Conservation (phyloP, 2,888 invertebrate species). For the Penaeus monodon region DNA sequence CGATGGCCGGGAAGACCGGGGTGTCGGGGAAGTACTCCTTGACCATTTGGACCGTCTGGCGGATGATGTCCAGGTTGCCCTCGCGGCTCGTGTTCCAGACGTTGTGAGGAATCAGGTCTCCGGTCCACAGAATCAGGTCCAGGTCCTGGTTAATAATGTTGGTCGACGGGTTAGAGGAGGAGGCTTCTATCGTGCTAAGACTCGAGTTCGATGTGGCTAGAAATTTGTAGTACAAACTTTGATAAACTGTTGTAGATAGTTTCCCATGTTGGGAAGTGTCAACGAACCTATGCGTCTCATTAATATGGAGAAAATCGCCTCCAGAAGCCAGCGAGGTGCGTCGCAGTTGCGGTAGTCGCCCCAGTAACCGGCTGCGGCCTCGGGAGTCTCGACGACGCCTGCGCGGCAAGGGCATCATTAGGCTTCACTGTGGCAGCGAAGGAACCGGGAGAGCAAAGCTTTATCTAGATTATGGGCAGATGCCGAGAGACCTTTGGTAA, state of each 20-base stretch:
- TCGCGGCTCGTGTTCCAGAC: constrained; percentile 79
- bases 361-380: constrained; percentile 69
- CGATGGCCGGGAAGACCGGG: constrained; percentile 93
- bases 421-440: constrained; percentile 40
- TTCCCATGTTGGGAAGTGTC: too few relatives aligned
- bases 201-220: too few relatives aligned
- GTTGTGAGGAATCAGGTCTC: constrained; percentile 73
- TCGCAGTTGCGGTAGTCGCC: constrained; percentile 74
- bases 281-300: constrained; percentile 71
- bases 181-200: too few relatives aligned
- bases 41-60: constrained; percentile 79
- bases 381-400: constrained; percentile 62
- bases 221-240: too few relatives aligned
- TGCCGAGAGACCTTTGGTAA: too few relatives aligned
- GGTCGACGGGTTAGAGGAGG: background rate
- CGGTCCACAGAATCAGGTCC: constrained; percentile 72
- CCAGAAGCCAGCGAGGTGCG: constrained; percentile 69
- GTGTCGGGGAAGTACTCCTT: constrained; percentile 79
- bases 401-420: constrained; percentile 38
- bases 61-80: constrained; percentile 86
- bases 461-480: too few relatives aligned
- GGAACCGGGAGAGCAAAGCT: background rate
- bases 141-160: constrained; percentile 53
- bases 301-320: constrained; percentile 80
- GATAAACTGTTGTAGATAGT: too few relatives aligned